phyloP scores from a whole-genome alignment of 2,888 invertebrate genomes.

The Pristionchus arcanus region DNA sequence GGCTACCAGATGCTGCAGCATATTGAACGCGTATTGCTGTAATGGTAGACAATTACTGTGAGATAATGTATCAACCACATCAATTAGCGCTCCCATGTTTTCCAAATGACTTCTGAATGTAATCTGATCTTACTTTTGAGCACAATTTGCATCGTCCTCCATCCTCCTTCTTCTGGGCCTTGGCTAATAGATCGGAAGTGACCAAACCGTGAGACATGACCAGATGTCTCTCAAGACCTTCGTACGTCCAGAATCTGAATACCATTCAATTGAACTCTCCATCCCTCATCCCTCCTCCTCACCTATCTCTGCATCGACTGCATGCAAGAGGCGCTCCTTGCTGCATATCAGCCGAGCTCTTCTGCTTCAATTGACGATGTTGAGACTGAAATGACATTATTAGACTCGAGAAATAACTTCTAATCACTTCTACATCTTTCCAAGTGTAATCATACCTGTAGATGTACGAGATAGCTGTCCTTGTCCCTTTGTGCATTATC shows the following conservation, averaged over 20 bases:
- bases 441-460: slow-evolving; percentile 61
- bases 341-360: slow-evolving; percentile 70
- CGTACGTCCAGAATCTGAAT: slow-evolving; percentile 91
- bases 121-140: slow-evolving; percentile 86
- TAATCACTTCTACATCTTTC: neutral
- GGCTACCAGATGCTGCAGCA: slow-evolving; percentile 77
- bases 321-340: slow-evolving; percentile 77
- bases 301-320: slow-evolving; percentile 74
- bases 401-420: neutral
- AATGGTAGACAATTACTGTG: slow-evolving; percentile 59
- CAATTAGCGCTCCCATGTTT: too few species aligned
- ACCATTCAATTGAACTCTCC: neutral
- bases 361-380: slow-evolving; percentile 74
- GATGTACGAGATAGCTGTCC: slow-evolving; percentile 69
- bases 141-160: slow-evolving; percentile 95
- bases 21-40: slow-evolving; percentile 79
- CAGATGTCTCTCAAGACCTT: slow-evolving; percentile 95
- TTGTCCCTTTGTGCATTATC: slow-evolving; percentile 66
- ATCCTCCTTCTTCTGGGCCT: slow-evolving; percentile 94
- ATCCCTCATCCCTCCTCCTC: neutral
- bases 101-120: neutral
- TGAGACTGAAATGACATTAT: slow-evolving; percentile 58
- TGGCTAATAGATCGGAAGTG: slow-evolving; percentile 95
- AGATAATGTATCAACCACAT: neutral
- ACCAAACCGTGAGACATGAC: slow-evolving; percentile 94